Evolutionary conservation across 2,888 invertebrate genomes (phyloP), one percentile per base, ranked within the genome.

Genomic region (Kryphioiulus occultus): DNA sequence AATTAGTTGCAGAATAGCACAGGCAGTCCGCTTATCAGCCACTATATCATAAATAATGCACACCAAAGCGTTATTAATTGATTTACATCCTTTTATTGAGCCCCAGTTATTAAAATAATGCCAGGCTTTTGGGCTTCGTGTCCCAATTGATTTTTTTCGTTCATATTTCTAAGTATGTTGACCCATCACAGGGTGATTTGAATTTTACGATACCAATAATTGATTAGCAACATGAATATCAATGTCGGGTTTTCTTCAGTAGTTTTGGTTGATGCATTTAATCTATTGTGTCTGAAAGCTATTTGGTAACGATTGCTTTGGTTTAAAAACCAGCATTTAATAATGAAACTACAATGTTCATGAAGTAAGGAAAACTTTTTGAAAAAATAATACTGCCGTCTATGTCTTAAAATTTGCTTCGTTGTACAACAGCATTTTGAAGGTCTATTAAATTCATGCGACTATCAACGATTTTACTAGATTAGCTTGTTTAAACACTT

Each of bases 41-140:
- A 26, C 26, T 26, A n/a, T 68, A 68, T 68, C 68, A 26, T 68
- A 68, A 68, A 68, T 68, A 68, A 68, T 68, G 68, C 26, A 26
- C 10, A 26, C 10, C 68, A 68, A 68, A 68, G 68, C 68, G 68
- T 68, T 68, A 68, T 68, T 68, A 68, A 68, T 68, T 68, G 68
- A 68, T 68, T 30, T 68, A 68, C 68, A 26, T 68, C 26, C 1
- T 68, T 68, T 68, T 68, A 68, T 68, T 26, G 26, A 12, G 26
- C 68, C 68, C 26, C 26, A 26, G 26, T 68, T 68, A 68, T 68
- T 68, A 68, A 68, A 59, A 68, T 26, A 68, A 68, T n/a, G 47
- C 17, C 26, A 2, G 12, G 26, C 26, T 68, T 26, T 68, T 68
- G 68, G 68, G n/a, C n/a, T n/a, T n/a, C n/a, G n/a, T n/a, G 1